phyloP scores from a whole-genome alignment of 2,888 invertebrate genomes.

The Troilus luridus region DNA sequence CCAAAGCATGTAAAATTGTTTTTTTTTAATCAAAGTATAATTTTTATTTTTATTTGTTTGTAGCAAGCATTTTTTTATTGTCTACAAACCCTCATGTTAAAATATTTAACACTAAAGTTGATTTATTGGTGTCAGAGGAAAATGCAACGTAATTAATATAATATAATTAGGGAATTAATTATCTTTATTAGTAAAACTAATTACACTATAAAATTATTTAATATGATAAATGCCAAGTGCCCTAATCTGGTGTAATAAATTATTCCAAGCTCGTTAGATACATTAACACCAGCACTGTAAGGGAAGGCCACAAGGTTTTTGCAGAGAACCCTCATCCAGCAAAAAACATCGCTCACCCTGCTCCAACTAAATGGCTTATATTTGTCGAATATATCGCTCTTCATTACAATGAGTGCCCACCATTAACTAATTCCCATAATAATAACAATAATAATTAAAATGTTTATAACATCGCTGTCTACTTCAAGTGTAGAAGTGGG shows the following conservation, averaged over 20 bases:
- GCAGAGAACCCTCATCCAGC: not conserved
- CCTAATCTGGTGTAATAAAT: conserved; percentile 17
- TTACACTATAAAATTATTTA: not conserved
- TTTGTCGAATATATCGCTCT: not conserved
- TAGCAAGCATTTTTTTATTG: too few species aligned
- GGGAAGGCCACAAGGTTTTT: not conserved
- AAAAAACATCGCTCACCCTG: not conserved
- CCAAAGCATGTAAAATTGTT: too few species aligned
- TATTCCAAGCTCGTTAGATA: not conserved
- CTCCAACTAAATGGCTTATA: not conserved
- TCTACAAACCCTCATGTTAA: too few species aligned
- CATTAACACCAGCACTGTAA: not conserved
- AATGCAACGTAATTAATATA: too few species aligned
- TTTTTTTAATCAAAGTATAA: too few species aligned
- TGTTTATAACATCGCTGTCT: not conserved
- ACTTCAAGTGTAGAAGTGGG: not conserved
- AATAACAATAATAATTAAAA: not conserved
- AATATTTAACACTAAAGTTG: too few species aligned
- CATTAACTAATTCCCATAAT: not conserved
- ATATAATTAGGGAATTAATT: too few species aligned
- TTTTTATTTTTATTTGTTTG: too few species aligned
- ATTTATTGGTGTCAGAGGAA: too few species aligned
- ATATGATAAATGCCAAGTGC: not conserved
- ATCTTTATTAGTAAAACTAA: too few species aligned
- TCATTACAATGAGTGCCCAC: not conserved